phyloP scores from a whole-genome alignment of 2,113 vertebrate genomes.

The Albula glossodonta region DNA sequence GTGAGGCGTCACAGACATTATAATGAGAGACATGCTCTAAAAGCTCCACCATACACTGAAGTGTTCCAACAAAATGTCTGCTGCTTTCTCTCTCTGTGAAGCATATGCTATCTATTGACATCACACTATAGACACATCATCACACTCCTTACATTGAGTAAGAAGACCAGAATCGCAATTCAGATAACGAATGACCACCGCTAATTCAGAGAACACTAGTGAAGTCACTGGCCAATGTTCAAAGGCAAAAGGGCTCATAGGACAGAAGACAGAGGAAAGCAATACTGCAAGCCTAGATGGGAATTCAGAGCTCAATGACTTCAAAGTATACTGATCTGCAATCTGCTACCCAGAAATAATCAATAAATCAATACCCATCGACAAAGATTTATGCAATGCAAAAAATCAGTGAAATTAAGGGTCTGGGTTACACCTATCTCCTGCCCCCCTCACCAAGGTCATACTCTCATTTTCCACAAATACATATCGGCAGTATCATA shows the following conservation, averaged over 20 bases:
- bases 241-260: neutral
- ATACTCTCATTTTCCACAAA: neutral
- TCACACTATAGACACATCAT: too few relatives aligned
- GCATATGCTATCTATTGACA: too few relatives aligned
- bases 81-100: too few relatives aligned
- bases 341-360: neutral
- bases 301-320: neutral
- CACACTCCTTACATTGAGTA: too few relatives aligned
- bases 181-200: too few relatives aligned
- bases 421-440: neutral
- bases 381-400: neutral
- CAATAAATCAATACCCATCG: neutral
- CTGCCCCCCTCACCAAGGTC: neutral
- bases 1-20: too few relatives aligned
- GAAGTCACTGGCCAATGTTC: neutral
- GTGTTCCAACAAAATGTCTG: too few relatives aligned
- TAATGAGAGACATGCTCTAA: too few relatives aligned
- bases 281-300: neutral
- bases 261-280: neutral
- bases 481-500: too few relatives aligned
- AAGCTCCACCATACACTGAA: too few relatives aligned
- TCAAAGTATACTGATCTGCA: neutral
- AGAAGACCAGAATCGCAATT: too few relatives aligned
- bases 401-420: neutral
- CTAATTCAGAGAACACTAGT: neutral